Evolutionary conservation across 2,888 invertebrate genomes (phyloP), one percentile per base, ranked within the genome.

Genomic region (Dryadula phaetusa): DNA sequence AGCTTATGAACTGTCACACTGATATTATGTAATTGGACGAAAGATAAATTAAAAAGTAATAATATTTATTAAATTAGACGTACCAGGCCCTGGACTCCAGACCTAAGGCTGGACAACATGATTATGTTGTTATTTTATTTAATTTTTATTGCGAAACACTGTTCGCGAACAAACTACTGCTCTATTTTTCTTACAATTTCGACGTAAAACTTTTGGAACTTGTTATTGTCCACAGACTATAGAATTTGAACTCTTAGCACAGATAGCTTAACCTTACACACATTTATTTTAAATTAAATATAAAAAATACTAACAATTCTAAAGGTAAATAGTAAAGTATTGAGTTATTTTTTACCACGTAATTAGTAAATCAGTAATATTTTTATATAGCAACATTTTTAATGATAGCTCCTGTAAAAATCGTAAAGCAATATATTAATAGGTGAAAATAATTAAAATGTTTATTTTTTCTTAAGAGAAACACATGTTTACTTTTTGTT

Each of bases 91-190:
- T 90, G 85, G 71, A 85, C 82, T 77, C 92, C 90, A 82, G 88
- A 81, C 76, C 84, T 86, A 53, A 92, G 82, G 84, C 90, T 91
- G 79, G 92, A 91, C 74, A 92, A 71, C 92, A 92, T 92, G 76
- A 67, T 85, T 81, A 72, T 71, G 71, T 61, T 58, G 67, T 70
- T 69, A 72, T 75, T 77, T 77, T 69, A 65, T 64, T 34, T 62
- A 69, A 4, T 72, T 72, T 75, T 74, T 86, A 85, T 85, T 86
- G 87, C 87, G 83, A 89, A 88, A 79, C 88, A 83, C 89, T 86
- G 85, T 86, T 74, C 87, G 85, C 87, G 84, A 90, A 85, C 81
- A 82, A 79, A 74, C 76, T 58, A 58, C 62, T 67, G 66, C 74
- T 75, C 77, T 76, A 73, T 66, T 69, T 61, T 70, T 63, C 52